Evolutionary conservation across 2,797 vertebrate species (phyloP).

Genomic region (Lophius americanus): DNA sequence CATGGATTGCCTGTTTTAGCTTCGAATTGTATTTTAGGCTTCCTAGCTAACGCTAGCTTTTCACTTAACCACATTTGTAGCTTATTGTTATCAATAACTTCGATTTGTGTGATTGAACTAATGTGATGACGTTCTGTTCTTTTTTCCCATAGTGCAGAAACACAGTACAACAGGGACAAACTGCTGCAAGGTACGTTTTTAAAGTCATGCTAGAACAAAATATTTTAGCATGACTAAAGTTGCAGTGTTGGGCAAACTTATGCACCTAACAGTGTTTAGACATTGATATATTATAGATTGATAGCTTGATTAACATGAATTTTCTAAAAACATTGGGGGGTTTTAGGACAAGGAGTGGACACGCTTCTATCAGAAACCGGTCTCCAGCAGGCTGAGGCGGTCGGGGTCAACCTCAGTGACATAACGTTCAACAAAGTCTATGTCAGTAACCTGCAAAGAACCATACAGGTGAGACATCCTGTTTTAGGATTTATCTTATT

Average conservation of each 20-base stretch:
- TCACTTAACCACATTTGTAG: accelerated
- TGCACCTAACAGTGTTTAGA: too few species aligned
- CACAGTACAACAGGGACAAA: slow-evolving; percentile 93
- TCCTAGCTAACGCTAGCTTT: too few species aligned
- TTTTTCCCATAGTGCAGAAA: slow-evolving; percentile 88
- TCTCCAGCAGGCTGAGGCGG: slow-evolving; percentile 86
- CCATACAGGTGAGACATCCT: slow-evolving; percentile 85
- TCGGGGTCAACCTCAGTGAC: slow-evolving; percentile 85
- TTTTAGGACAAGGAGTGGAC: slow-evolving; percentile 73
- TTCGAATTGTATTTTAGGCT: not conserved
- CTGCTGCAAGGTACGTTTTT: slow-evolving; percentile 89
- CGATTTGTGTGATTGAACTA: not conserved
- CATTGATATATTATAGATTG: too few species aligned
- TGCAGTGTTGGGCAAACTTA: too few species aligned
- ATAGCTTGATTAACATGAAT: not conserved
- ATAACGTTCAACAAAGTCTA: slow-evolving; percentile 87
- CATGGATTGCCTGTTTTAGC: too few species aligned
- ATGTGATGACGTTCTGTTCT: not conserved
- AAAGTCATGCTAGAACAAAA: not conserved
- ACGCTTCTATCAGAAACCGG: slow-evolving; percentile 77
- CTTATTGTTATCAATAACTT: not conserved
- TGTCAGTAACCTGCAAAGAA: slow-evolving; percentile 89
- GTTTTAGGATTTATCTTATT: not conserved
- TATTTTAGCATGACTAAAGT: not conserved
- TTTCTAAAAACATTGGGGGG: not conserved